A percentile compares a stretch with the other conserved stretches of the same genome.
phyloP scores from a whole-genome alignment of 2,888 invertebrate genomes.

The Hirudinaria manillensis region DNA sequence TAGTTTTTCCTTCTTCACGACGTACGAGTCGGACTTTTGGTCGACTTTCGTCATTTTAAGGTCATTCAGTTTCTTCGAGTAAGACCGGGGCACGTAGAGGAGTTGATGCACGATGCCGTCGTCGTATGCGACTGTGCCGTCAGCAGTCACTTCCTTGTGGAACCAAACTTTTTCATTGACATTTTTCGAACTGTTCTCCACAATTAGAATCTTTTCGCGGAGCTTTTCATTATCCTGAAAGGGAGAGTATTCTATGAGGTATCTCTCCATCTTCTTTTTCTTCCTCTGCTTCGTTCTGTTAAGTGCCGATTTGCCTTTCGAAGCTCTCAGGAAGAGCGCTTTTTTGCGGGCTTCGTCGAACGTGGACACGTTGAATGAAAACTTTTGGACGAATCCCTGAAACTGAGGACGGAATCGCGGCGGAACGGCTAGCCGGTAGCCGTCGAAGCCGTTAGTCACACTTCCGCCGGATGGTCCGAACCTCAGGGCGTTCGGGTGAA shows the following conservation, averaged over 20 bases:
- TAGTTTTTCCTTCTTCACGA: neutral
- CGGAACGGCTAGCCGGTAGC: too few relatives aligned
- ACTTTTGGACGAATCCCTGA: too few relatives aligned
- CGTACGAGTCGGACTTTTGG: neutral
- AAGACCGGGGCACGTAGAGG: constrained; percentile 24
- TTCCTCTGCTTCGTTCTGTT: neutral
- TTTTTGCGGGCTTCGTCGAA: too few relatives aligned
- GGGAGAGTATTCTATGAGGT: neutral
- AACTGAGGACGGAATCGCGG: too few relatives aligned
- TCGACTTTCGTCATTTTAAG: neutral
- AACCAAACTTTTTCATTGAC: constrained; percentile 4
- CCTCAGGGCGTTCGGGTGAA: too few relatives aligned
- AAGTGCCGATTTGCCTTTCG: neutral
- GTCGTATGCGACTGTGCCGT: neutral
- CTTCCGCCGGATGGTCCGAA: too few relatives aligned
- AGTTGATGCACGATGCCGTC: constrained; percentile 27
- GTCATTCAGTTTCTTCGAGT: neutral
- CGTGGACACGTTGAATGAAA: too few relatives aligned
- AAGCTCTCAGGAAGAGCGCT: neutral
- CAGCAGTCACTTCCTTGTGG: neutral
- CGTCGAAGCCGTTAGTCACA: too few relatives aligned
- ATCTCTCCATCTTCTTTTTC: neutral
- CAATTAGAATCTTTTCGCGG: constrained; percentile 14
- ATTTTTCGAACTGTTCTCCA: constrained; percentile 13
- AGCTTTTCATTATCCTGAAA: constrained; percentile 3